Evolutionary conservation across 2,888 invertebrate species (phyloP), one percentile per base, ranked within the genome.

Genomic region (Aromia moschata): DNA sequence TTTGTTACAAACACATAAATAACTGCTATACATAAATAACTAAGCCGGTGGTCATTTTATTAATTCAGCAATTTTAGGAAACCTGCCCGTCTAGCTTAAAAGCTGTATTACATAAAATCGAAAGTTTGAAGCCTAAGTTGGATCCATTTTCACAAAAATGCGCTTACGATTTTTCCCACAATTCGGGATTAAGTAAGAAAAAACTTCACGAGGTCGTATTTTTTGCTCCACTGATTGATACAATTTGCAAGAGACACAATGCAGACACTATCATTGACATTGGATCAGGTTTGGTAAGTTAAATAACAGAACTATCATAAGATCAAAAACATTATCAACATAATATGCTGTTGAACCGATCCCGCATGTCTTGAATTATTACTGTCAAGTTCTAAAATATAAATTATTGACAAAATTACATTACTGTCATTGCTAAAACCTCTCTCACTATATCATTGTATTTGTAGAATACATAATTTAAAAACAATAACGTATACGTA

Each of bases 161-260:
- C 9, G 45, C 58, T 44, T 51, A 60, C 15, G 49, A 62, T 52
- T 70, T 81, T 53, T 77, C 78, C 9, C 73, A 75, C 51, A 70
- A 73, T 80, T 63, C 60, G 31, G 69, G 72, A 10, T 73, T 90
- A 47, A 84, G 83, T 64, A 63, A 70, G 0, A 92, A 92, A 71
- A 92, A 92, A 75, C 83, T 83, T 59, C 90, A 92, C 65, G 92
- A 92, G 81, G 88, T 92, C 41, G 68, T 83, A 9, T 80, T 84
- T 67, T 77, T 92, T 44, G 85, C 89, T 1, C 79, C 83, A 25
- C 79, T 87, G 67, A 82, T 89, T 14, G 78, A 83, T 55, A 69
- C 78, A 14, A 69, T 84, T 43, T 89, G 87, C 69, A 68, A 73
- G n/a, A 67, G 79, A 18, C 72, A 76, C 4, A 75, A 79, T 4